phyloP scores from a whole-genome alignment of 1,140 invertebrate species.

The Epicauta chinensis region DNA sequence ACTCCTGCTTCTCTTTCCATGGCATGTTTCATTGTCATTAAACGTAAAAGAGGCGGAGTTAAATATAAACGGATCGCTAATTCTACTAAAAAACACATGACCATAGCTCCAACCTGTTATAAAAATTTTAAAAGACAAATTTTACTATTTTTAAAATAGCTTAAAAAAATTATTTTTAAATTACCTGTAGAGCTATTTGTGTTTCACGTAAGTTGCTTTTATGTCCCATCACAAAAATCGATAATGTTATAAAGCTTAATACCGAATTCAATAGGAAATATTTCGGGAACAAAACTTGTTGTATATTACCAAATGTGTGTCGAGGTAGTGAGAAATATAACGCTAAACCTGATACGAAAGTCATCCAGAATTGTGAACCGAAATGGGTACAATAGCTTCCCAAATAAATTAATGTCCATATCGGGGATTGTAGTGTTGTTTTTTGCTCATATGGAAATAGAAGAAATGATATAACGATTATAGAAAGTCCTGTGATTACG shows the following conservation, averaged over 20 bases:
- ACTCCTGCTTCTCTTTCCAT: conserved; percentile 64
- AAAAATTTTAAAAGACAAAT: conserved; percentile 25
- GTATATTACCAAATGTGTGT: conserved; percentile 75
- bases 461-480: conserved; percentile 55
- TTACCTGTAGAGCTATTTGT: conserved; percentile 35
- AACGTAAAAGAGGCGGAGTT: conserved; percentile 55
- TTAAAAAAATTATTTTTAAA: not conserved
- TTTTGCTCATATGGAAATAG: conserved; percentile 47
- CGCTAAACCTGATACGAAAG: conserved; percentile 75
- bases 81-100: conserved; percentile 62
- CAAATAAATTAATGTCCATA: conserved; percentile 59
- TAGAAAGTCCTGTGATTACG: conserved; percentile 57
- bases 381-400: conserved; percentile 68
- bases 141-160: not conserved
- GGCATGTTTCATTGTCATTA: conserved; percentile 60
- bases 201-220: conserved; percentile 22
- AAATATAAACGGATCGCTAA: conserved; percentile 61
- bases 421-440: conserved; percentile 39
- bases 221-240: conserved; percentile 40
- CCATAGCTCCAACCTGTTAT: conserved; percentile 57
- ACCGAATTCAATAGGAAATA: conserved; percentile 73
- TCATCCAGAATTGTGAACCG: conserved; percentile 84
- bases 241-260: conserved; percentile 64
- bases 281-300: conserved; percentile 76
- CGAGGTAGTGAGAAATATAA: conserved; percentile 75